Evolutionary conservation across 2,113 vertebrate genomes (phyloP).

Genomic region (Saguinus imperator): DNA sequence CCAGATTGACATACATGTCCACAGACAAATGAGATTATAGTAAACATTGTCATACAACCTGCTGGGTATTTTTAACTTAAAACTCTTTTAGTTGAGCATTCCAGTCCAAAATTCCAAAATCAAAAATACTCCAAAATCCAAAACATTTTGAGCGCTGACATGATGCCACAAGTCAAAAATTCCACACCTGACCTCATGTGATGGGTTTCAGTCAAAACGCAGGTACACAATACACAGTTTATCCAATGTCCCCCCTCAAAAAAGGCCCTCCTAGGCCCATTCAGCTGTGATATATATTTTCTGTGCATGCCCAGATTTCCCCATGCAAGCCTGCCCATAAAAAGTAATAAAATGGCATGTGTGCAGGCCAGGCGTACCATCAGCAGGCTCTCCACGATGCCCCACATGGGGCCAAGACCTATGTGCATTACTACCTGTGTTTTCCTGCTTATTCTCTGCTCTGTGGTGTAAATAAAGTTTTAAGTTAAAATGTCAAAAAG

Average conservation of each 20-base stretch:
- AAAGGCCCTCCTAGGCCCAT: not conserved
- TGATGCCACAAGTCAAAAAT: not conserved
- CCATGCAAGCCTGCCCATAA: not conserved
- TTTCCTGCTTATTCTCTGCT: not conserved
- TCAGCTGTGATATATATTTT: not conserved
- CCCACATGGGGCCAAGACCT: not conserved
- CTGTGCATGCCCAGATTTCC: not conserved
- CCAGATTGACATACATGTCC: not conserved
- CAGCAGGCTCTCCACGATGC: not conserved
- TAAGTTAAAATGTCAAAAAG: not conserved
- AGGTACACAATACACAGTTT: not conserved
- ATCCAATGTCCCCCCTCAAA: not conserved
- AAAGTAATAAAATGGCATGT: not conserved
- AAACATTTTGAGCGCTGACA: not conserved
- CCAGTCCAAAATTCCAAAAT: not conserved
- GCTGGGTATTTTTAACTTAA: conserved; percentile 22
- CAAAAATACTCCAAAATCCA: not conserved
- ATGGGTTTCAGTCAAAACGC: not conserved
- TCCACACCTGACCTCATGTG: not conserved
- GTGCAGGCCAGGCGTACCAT: not conserved
- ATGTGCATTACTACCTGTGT: not conserved
- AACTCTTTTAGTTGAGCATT: not conserved
- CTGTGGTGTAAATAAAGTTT: not conserved
- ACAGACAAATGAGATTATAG: not conserved
- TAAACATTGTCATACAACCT: conserved; percentile 2